Evolutionary conservation across 2,113 vertebrate genomes (phyloP).

Genomic region (Aviceda subcristata): DNA sequence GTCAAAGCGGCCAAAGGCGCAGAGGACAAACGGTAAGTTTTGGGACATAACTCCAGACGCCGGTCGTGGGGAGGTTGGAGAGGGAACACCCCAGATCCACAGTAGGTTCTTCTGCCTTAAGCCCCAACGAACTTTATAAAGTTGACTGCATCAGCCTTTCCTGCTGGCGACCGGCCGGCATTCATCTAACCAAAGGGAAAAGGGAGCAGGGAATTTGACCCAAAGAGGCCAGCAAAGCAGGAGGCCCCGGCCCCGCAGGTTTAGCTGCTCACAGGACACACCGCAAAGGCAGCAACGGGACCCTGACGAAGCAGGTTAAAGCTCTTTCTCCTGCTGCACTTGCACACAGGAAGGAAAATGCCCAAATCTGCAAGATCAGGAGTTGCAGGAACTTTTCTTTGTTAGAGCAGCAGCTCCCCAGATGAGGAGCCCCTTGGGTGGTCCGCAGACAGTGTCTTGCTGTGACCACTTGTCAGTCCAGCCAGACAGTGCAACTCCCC

Average conservation of each 20-base stretch:
- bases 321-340: background rate
- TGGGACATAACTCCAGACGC: background rate
- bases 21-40: background rate
- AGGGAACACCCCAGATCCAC: background rate
- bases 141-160: background rate
- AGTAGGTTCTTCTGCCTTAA: background rate
- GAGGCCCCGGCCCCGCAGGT: background rate
- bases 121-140: background rate
- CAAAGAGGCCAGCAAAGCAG: background rate
- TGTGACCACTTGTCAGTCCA: background rate
- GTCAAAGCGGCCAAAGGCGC: background rate
- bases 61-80: background rate
- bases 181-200: background rate
- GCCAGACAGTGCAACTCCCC: background rate
- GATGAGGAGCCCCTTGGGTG: conserved; percentile 13
- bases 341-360: conserved; percentile 2
- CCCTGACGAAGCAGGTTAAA: background rate
- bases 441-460: background rate
- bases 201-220: background rate
- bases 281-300: background rate
- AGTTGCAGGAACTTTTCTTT: background rate
- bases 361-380: background rate
- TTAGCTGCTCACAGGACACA: background rate
- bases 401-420: background rate
- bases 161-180: background rate